Evolutionary conservation across 2,797 vertebrate genomes (phyloP), one percentile per base, ranked within the genome.

Genomic region (Apodemus agrarius): DNA sequence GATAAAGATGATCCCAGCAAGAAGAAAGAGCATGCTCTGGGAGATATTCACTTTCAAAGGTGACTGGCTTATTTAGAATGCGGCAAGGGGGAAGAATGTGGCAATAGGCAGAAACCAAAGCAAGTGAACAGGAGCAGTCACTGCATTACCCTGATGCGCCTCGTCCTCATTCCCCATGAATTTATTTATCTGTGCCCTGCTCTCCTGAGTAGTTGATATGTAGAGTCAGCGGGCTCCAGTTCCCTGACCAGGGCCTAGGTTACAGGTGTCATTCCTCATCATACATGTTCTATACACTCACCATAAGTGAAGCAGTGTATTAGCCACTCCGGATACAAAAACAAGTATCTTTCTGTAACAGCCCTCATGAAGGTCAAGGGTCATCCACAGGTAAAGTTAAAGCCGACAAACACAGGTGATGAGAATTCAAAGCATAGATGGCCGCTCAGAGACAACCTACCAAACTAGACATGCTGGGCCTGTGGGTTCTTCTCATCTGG

Each of bases 311-410:
- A 52, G 37, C 6, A 79, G 40, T 21, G 43, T 49, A 12, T 87
- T 63, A 37, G 13, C 40, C 74, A 52, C 22, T 69, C 26, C 3
- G 17, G 29, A 67, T 52, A n/a, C 49, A 89, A 74, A 93, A 80
- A 80, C 34, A 14, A 89, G 6, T n/a, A 29, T 69, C 57, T 78
- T 57, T 65, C 63, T 88, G 40, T 26, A 46, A 3, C 59, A 90
- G 16, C 21, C 19, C 22, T 92, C 21, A 1, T 26, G 29, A 46
- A 79, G 29, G 61, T 86, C 82, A 93, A 76, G 24, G 46, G 78
- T 12, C 17, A 65, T 57, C 69, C 65, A 63, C 13, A 57, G 49
- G 90, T 24, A 57, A 91, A 86, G 54, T 87, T 75, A 37, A 95
- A 94, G 26, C n/a, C 72, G 52, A 10, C 69, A 74, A 89, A 49